Base-by-base conservation (phyloP, 2,888 invertebrate species). In the Watsonalla binaria region DNA sequence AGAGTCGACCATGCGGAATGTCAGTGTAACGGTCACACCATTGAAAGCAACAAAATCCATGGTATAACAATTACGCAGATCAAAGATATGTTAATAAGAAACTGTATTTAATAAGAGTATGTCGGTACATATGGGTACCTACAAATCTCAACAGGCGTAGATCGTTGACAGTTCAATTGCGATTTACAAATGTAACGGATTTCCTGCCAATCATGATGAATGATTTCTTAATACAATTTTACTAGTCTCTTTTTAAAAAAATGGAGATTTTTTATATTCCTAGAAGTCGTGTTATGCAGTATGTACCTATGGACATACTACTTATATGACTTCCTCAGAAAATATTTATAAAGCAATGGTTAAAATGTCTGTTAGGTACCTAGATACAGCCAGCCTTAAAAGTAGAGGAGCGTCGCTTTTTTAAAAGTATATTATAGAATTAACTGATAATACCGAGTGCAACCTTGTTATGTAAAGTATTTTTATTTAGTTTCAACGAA, bases 21-120 rank as follows among this genome's bases (percentile, higher is more conserved):
- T 62, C 66, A 63, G 70, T 61, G 67, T 84, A 89, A 90, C 90
- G 87, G 88, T 80, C 80, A 66, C 65, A 60, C 66, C 65, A 73
- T 81, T 78, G 75, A 74, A 70, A 63, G 66, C 60, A 58, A 60
- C 62, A 13, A 8, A 24, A 47, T 46, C 8, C 45, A 39, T 33
- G 37, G 62, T 39, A 13, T 42, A 42, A 42, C 42, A 11, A 11
- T 42, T 42, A 42, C 42, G 5, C 5, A 42, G 42, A 42, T 42
- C 11, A 42, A 39, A 42, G 42, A 42, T 42, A 42, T 42, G 42
- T 11, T 42, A 42, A 42, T 42, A 42, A 11, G 42, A 5, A 42
- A 5, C 61, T 63, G 63, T 59, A 55, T 56, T 53, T 64, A 68
- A 66, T 68, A 65, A 42, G 42, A 68, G 68, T 68, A 65, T 11